Percentiles rank a stretch among this genome's conserved stretches.
Conservation (phyloP, 2,797 vertebrate genomes). For the Hippoglossus hippoglossus region DNA sequence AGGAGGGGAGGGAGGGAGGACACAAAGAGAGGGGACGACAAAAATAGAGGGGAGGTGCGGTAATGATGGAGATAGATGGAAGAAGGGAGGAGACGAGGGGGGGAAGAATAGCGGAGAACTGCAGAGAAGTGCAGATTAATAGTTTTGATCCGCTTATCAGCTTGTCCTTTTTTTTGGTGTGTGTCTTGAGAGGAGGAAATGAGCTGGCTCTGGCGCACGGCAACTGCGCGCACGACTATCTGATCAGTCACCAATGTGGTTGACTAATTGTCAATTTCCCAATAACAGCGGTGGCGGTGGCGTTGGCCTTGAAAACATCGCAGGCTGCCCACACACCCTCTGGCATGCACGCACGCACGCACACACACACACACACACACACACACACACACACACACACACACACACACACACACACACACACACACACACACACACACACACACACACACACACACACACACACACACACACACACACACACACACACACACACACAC, state of each 20-base stretch:
- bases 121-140: constrained; percentile 39
- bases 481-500: constrained; percentile 23
- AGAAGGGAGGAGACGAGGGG: constrained; percentile 6
- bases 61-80: constrained; percentile 50
- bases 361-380: constrained; percentile 16
- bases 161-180: constrained; percentile 9
- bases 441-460: constrained; percentile 20
- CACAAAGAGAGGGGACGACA: constrained; percentile 69
- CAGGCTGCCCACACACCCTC: constrained; percentile 65
- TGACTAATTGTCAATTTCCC: constrained; percentile 68
- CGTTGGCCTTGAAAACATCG: constrained; percentile 49
- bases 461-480: constrained; percentile 20
- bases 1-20: constrained; percentile 47
- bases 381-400: constrained; percentile 24
- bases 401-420: constrained; percentile 25
- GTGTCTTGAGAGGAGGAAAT: constrained; percentile 42
- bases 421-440: constrained; percentile 33
- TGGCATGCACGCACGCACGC: constrained; percentile 34
- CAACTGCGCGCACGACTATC: constrained; percentile 13
- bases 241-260: constrained; percentile 58
- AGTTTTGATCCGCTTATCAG: constrained; percentile 53
- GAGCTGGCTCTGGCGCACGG: constrained; percentile 12
- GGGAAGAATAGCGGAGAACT: constrained; percentile 23
- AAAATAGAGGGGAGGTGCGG: constrained; percentile 47
- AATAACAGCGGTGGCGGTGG: constrained; percentile 58